Percentiles rank a stretch among this genome's conserved stretches.
phyloP scores from a whole-genome alignment of 2,888 invertebrate species.

The Drosophila anomalipes region DNA sequence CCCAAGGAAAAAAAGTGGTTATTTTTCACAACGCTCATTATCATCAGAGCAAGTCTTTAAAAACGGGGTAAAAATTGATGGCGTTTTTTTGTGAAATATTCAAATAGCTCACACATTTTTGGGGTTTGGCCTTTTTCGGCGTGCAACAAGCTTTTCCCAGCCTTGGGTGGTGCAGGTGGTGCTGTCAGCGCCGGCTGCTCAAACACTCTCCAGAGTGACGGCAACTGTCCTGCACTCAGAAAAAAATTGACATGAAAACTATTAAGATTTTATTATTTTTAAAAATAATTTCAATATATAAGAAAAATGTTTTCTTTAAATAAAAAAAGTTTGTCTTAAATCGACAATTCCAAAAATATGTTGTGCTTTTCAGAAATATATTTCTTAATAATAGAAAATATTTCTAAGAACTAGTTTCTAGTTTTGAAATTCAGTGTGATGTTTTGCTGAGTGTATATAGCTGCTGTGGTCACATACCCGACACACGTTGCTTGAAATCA shows the following conservation, averaged over 20 bases:
- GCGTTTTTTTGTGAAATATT: slow-evolving; percentile 34
- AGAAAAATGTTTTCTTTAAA: no score
- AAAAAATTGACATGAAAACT: not conserved
- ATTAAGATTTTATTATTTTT: not conserved
- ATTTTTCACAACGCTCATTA: slow-evolving; percentile 67
- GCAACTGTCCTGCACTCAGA: not conserved
- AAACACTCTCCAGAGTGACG: slow-evolving; percentile 54
- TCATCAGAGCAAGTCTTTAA: slow-evolving; percentile 27
- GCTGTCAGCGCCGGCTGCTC: slow-evolving; percentile 32
- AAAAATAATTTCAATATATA: not conserved
- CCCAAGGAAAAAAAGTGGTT: slow-evolving; percentile 60
- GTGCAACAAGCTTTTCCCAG: slow-evolving; percentile 5
- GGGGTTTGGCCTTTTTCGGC: slow-evolving; percentile 34
- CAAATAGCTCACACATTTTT: slow-evolving; percentile 38
- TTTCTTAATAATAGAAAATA: no score
- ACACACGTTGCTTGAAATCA: slow-evolving; percentile 74
- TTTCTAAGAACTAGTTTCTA: no score
- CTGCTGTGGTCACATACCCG: slow-evolving; percentile 58
- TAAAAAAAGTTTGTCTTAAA: no score
- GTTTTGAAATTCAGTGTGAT: not conserved
- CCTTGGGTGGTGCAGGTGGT: slow-evolving; percentile 57
- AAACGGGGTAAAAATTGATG: slow-evolving; percentile 45
- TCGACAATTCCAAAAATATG: no score
- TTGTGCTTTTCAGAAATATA: no score
- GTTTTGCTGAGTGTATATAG: not conserved